phyloP scores from a whole-genome alignment of 1,140 invertebrate genomes.

The Drosophila pectinifera region DNA sequence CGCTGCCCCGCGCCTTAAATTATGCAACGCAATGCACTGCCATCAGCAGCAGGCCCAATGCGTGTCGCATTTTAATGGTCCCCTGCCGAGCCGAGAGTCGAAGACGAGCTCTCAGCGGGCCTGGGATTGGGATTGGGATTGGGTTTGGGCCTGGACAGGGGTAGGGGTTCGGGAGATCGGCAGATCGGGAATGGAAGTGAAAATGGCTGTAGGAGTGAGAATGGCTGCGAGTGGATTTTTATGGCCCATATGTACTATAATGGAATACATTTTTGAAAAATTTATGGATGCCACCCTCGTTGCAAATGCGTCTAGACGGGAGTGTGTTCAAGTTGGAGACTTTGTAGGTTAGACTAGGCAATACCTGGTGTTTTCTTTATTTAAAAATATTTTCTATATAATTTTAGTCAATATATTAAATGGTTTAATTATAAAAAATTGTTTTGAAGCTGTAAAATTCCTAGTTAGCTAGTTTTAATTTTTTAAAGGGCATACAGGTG shows the following conservation, averaged over 20 bases:
- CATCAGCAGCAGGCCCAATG: constrained; percentile 59
- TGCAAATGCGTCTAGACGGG: constrained; percentile 29
- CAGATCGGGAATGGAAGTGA: constrained; percentile 4
- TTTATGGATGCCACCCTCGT: constrained; percentile 52
- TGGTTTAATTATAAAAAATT: background rate
- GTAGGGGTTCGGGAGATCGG: constrained; percentile 2
- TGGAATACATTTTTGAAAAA: constrained; percentile 69
- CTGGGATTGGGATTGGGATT: constrained; percentile 12
- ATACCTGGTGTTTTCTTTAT: background rate
- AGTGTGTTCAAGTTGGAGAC: constrained; percentile 7
- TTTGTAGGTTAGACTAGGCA: background rate
- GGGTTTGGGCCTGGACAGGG: constrained; percentile 2
- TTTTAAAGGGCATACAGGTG: background rate
- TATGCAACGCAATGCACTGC: constrained; percentile 68
- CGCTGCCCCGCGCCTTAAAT: constrained; percentile 66
- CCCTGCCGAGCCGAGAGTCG: constrained; percentile 20
- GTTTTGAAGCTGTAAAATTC: background rate
- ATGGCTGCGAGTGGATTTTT: constrained; percentile 47
- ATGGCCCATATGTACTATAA: constrained; percentile 56
- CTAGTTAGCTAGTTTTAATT: background rate
- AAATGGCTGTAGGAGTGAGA: constrained; percentile 22
- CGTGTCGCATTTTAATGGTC: constrained; percentile 76
- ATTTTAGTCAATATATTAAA: too few relatives aligned
- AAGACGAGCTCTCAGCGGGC: constrained; percentile 16
- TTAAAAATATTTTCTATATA: background rate